Evolutionary conservation across 1,140 invertebrate genomes (phyloP).

Genomic region (Drosophila tristis): DNA sequence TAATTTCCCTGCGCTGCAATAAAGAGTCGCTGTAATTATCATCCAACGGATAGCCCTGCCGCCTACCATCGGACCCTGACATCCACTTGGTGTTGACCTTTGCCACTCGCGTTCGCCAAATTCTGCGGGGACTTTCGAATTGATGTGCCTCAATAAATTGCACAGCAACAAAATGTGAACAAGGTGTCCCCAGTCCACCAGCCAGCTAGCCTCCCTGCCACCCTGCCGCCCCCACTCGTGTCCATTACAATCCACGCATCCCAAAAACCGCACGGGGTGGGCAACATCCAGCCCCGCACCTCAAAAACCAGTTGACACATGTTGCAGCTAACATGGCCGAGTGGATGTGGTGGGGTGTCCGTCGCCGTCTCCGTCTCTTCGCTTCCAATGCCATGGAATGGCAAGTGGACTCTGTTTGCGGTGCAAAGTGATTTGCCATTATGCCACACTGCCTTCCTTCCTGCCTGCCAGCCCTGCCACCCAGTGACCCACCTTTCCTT

Average conservation of each 20-base stretch:
- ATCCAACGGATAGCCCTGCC: constrained; percentile 14
- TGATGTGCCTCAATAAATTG: constrained; percentile 55
- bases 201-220: too few species aligned
- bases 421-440: constrained; percentile 58
- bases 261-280: constrained; percentile 15
- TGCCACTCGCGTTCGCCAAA: constrained; percentile 13
- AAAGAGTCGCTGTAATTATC: constrained; percentile 33
- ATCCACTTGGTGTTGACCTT: constrained; percentile 19
- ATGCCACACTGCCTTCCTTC: constrained; percentile 10
- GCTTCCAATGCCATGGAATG: constrained; percentile 21
- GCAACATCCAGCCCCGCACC: constrained; percentile 2
- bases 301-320: constrained; percentile 62
- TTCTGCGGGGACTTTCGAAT: constrained; percentile 18
- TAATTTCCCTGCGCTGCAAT: constrained; percentile 4
- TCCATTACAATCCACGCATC: constrained; percentile 7
- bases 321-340: constrained; percentile 55
- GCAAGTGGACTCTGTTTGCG: constrained; percentile 51
- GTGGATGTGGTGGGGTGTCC: constrained; percentile 29
- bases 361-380: too few species aligned
- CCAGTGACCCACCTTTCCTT: constrained; percentile 1
- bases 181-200: constrained; percentile 2
- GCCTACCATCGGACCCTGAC: background rate
- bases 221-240: background rate
- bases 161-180: constrained; percentile 10
- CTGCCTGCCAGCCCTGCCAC: background rate